Evolutionary conservation across 2,797 vertebrate species (phyloP).

Genomic region (Eulemur rubriventer): DNA sequence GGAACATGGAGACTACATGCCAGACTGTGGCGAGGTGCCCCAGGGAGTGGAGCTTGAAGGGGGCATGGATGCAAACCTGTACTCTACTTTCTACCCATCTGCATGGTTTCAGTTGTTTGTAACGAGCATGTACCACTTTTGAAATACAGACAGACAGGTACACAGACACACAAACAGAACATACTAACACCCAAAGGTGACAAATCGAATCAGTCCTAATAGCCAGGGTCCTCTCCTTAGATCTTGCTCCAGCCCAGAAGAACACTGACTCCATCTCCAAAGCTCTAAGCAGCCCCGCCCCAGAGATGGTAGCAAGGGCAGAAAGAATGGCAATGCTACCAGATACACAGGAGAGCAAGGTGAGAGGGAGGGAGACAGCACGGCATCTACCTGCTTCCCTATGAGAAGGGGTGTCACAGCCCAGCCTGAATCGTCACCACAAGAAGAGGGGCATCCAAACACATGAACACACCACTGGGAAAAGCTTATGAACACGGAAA

Average conservation of each 20-base stretch:
- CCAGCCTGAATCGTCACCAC: rapidly evolving
- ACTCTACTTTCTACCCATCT: not conserved
- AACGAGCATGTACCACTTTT: not conserved
- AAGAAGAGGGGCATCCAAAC: not conserved
- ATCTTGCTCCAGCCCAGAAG: not conserved
- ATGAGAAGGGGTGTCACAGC: rapidly evolving
- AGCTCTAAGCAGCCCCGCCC: not conserved
- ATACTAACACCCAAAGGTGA: too few relatives aligned
- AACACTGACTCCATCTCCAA: not conserved
- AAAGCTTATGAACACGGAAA: not conserved
- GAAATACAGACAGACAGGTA: not conserved
- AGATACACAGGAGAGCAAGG: too few relatives aligned
- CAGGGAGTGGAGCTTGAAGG: not conserved
- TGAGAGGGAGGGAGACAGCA: not conserved
- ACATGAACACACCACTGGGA: too few relatives aligned
- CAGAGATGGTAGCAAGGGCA: not conserved
- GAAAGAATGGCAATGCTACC: not conserved
- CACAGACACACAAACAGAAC: not conserved
- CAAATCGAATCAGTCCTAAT: not conserved
- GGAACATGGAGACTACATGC: not conserved
- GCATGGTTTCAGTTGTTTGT: rapidly evolving
- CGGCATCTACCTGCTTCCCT: not conserved
- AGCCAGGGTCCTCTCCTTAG: not conserved
- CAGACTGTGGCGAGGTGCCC: not conserved
- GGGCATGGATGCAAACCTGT: rapidly evolving